These are phyloP conservation scores for Channa maculata DNA, from an alignment of 2,113 vertebrate genomes.

Conservation along the genomic window DNA sequence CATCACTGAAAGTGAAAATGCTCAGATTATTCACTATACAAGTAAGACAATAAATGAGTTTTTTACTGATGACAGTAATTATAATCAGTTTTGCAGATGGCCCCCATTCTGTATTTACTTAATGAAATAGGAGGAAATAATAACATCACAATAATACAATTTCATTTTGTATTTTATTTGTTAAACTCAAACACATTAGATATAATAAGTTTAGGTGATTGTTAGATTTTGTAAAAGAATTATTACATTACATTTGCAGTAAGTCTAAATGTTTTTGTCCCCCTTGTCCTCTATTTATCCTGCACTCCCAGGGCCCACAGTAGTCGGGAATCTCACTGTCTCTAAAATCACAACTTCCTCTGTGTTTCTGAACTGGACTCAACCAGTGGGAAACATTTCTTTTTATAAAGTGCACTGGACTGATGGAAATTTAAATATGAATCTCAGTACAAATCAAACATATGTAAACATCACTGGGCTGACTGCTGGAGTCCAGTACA, in stretches of 20 bases:
- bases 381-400: slow-evolving; percentile 32
- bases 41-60: slow-evolving; percentile 7
- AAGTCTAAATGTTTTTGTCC: too few relatives aligned
- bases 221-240: too few relatives aligned
- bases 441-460: background rate
- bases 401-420: slow-evolving; percentile 31
- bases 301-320: slow-evolving; percentile 10
- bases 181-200: too few relatives aligned
- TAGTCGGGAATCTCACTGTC: background rate
- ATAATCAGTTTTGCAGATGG: background rate
- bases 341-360: slow-evolving; percentile 32
- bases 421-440: background rate
- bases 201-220: too few relatives aligned
- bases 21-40: background rate
- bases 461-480: slow-evolving; percentile 17
- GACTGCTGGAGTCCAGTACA: slow-evolving; percentile 43
- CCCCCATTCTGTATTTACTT: too few relatives aligned
- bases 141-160: too few relatives aligned
- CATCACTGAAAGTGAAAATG: background rate
- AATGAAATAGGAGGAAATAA: too few relatives aligned
- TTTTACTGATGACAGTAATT: background rate
- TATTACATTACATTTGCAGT: too few relatives aligned
- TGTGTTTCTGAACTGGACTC: slow-evolving; percentile 30
- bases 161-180: too few relatives aligned
- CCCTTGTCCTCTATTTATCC: too few relatives aligned